These are phyloP conservation scores for Temnothorax ravouxi DNA, from an alignment of 2,888 invertebrate species.

Conservation along the genomic window DNA sequence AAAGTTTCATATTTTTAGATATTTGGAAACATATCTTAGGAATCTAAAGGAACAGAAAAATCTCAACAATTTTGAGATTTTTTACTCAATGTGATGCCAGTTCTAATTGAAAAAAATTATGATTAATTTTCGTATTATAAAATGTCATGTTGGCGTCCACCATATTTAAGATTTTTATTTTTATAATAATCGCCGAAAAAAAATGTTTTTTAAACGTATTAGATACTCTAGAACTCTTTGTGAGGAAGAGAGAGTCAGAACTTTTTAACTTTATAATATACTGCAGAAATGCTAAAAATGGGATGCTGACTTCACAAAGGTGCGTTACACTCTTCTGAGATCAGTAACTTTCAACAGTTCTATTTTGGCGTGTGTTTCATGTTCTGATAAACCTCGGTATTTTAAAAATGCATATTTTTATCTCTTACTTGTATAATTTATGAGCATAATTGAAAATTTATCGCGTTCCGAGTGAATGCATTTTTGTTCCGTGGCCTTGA, in stretches of 20 bases:
- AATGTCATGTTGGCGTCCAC: not conserved
- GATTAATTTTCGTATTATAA: not conserved
- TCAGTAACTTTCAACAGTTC: not conserved
- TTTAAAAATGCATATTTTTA: slow-evolving; percentile 46
- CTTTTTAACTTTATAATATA: not conserved
- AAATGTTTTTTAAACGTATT: not conserved
- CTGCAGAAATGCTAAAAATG: not conserved
- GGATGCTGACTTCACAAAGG: not conserved
- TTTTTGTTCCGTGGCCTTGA: slow-evolving; percentile 75
- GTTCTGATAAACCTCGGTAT: slow-evolving; percentile 14
- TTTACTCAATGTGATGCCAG: not conserved
- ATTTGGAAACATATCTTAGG: not conserved
- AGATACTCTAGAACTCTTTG: not conserved
- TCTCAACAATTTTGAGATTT: not conserved
- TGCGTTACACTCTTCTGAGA: not conserved
- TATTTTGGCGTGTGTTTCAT: not conserved
- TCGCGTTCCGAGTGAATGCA: slow-evolving; percentile 63
- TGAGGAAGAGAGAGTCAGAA: not conserved
- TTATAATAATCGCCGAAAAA: not conserved
- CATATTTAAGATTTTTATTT: not conserved
- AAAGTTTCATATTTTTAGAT: not conserved
- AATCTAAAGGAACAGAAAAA: too few relatives aligned
- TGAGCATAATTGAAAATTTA: slow-evolving; percentile 20
- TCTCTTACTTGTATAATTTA: slow-evolving; percentile 60
- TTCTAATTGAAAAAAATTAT: not conserved